A percentile compares a stretch with the other conserved stretches of the same genome.
These are phyloP conservation scores for Drosophila burlai DNA, from an alignment of 1,140 invertebrate species.

Conservation along the genomic window DNA sequence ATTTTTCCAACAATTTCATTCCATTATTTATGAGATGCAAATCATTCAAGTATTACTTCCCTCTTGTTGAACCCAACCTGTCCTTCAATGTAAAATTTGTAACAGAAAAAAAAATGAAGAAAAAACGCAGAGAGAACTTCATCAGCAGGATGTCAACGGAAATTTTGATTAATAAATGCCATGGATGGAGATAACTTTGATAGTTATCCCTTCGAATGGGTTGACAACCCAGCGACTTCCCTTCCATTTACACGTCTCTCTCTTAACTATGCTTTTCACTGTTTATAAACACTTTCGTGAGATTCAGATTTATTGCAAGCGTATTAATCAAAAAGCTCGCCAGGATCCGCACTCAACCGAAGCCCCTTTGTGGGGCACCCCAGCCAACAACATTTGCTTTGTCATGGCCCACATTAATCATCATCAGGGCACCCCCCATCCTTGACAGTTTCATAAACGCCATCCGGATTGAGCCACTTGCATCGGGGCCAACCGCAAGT, in stretches of 20 bases:
- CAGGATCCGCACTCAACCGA: slow-evolving; percentile 38
- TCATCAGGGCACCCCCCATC: slow-evolving; percentile 58
- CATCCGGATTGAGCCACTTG: slow-evolving; percentile 60
- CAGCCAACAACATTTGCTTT: slow-evolving; percentile 71
- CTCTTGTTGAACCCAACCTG: slow-evolving; percentile 1
- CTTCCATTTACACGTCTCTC: slow-evolving; percentile 31
- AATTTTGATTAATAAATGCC: slow-evolving; percentile 43
- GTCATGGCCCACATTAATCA: slow-evolving; percentile 78
- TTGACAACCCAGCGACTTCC: slow-evolving; percentile 37
- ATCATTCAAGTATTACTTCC: slow-evolving; percentile 3
- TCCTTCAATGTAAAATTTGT: slow-evolving; percentile 10
- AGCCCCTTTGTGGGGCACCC: slow-evolving; percentile 17
- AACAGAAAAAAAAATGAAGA: background rate
- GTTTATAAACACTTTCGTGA: slow-evolving; percentile 41
- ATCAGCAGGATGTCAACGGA: slow-evolving; percentile 32
- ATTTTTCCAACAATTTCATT: background rate
- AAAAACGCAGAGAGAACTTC: slow-evolving; percentile 22
- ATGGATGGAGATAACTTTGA: slow-evolving; percentile 1
- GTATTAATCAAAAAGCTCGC: slow-evolving; percentile 59
- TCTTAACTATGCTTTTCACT: background rate
- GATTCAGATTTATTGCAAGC: slow-evolving; percentile 46
- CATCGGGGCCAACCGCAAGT: slow-evolving; percentile 60
- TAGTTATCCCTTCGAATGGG: slow-evolving; percentile 38
- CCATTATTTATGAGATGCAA: slow-evolving; percentile 18
- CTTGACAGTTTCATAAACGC: slow-evolving; percentile 79